phyloP scores from a whole-genome alignment of 2,113 vertebrate species.

The Ceyx margarethae region DNA sequence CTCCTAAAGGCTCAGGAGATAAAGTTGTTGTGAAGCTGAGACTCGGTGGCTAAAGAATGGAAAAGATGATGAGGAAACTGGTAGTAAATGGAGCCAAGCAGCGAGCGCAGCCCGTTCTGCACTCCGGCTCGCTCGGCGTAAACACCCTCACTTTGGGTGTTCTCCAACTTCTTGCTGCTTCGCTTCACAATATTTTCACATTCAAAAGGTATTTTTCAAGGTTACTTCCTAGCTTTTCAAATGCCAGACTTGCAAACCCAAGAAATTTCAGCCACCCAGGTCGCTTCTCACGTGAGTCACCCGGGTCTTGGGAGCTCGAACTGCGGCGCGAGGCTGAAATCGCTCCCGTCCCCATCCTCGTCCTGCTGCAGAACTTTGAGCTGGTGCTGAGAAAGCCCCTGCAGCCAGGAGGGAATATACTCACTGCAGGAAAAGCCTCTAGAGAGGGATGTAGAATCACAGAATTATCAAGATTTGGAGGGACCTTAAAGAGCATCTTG shows the following conservation, averaged over 20 bases:
- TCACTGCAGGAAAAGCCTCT: background rate
- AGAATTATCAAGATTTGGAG: too few relatives aligned
- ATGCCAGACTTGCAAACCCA: background rate
- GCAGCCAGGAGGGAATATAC: background rate
- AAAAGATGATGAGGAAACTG: constrained; percentile 40
- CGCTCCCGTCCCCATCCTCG: accelerated
- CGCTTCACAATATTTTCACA: background rate
- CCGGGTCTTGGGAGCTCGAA: accelerated
- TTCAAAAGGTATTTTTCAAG: constrained; percentile 20
- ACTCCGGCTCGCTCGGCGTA: background rate
- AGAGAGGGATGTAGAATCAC: background rate
- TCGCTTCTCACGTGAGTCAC: background rate
- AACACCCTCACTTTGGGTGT: constrained; percentile 13
- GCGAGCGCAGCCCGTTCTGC: background rate
- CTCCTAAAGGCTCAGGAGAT: background rate
- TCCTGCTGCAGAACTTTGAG: background rate
- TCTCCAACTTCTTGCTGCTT: background rate
- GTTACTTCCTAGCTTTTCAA: constrained; percentile 21
- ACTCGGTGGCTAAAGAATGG: background rate
- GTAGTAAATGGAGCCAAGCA: constrained; percentile 21
- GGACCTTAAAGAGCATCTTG: too few relatives aligned
- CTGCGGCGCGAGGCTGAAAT: accelerated
- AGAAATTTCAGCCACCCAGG: background rate
- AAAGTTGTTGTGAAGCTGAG: background rate
- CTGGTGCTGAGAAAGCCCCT: background rate